phyloP scores from a whole-genome alignment of 1,140 invertebrate species.

The Paraescarpia echinospica region DNA sequence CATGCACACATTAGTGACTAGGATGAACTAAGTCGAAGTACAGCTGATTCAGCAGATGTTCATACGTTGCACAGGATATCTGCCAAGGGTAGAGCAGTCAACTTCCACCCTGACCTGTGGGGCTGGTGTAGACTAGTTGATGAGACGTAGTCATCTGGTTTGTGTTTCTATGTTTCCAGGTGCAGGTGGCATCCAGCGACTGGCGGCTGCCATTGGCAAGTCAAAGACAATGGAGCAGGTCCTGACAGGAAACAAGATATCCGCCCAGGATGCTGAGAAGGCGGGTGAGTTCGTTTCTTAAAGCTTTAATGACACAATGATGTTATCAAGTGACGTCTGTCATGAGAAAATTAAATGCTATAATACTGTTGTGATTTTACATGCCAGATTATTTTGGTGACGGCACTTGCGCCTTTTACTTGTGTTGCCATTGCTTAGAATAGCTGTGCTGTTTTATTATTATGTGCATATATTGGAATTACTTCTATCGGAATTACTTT shows the following conservation, averaged over 20 bases:
- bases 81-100: no score
- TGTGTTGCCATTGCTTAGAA: no score
- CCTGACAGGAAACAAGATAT: constrained; percentile 87
- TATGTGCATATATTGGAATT: neutral
- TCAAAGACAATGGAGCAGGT: constrained; percentile 99
- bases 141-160: neutral
- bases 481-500: neutral
- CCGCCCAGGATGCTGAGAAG: constrained; percentile 87
- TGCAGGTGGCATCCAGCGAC: constrained; percentile 93
- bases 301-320: neutral
- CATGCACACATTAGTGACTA: no score
- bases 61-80: no score
- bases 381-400: no score
- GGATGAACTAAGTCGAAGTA: neutral
- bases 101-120: no score
- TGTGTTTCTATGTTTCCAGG: constrained; percentile 61
- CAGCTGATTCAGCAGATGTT: no score
- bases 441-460: no score
- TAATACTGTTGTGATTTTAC: no score
- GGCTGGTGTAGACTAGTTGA: neutral
- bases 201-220: constrained; percentile 88
- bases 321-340: neutral
- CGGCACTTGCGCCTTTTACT: no score
- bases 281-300: constrained; percentile 64
- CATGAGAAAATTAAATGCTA: no score